Percentiles rank a stretch among this genome's conserved stretches.
These are phyloP conservation scores for Clepsis dumicolana DNA, from an alignment of 2,888 invertebrate genomes.

Conservation along the genomic window DNA sequence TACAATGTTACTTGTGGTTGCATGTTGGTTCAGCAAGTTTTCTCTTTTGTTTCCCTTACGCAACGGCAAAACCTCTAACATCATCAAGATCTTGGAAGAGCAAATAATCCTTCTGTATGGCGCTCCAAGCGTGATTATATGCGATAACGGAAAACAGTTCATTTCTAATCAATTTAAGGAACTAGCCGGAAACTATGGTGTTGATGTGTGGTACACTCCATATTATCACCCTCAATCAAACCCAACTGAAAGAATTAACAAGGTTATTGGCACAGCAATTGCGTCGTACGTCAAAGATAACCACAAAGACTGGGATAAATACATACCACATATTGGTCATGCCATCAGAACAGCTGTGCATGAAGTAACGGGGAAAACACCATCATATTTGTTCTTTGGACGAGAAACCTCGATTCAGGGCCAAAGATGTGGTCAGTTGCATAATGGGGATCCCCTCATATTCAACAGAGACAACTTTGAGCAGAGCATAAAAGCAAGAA, in stretches of 20 bases:
- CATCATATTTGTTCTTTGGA: conserved; percentile 49
- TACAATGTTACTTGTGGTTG: conserved; percentile 12
- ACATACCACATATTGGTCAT: conserved; percentile 50
- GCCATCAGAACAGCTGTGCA: conserved; percentile 53
- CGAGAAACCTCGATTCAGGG: conserved; percentile 44
- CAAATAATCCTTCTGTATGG: conserved; percentile 46
- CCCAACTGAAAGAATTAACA: conserved; percentile 56
- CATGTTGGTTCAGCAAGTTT: conserved; percentile 25
- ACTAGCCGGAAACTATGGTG: conserved; percentile 22
- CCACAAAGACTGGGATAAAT: conserved; percentile 49
- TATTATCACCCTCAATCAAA: conserved; percentile 58
- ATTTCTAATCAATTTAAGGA: conserved; percentile 41
- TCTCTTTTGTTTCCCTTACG: conserved; percentile 11
- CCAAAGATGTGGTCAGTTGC: background rate
- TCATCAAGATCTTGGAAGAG: conserved; percentile 43
- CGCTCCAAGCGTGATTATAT: conserved; percentile 41
- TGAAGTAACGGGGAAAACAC: conserved; percentile 49
- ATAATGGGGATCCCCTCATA: background rate
- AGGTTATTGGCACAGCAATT: conserved; percentile 52
- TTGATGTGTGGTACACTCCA: conserved; percentile 44
- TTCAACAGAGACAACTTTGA: background rate
- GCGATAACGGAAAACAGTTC: conserved; percentile 49
- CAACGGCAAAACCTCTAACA: conserved; percentile 39
- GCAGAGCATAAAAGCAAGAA: background rate
- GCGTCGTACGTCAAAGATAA: conserved; percentile 47